Evolutionary conservation across 1,140 invertebrate species (phyloP).

Genomic region (Plodia interpunctella): DNA sequence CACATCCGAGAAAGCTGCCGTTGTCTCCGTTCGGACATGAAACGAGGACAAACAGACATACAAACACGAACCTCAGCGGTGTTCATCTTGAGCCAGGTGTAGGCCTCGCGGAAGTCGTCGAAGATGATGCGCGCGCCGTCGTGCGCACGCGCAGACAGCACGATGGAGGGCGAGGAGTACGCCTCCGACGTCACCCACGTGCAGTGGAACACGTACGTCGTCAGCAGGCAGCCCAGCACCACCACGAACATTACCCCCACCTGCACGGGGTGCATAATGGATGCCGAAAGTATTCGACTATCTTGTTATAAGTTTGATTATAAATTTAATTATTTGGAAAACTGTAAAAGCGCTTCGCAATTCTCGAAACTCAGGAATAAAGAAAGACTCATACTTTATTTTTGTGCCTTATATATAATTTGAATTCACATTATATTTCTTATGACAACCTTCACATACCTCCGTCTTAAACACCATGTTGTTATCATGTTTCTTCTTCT

Average conservation of each 20-base stretch:
- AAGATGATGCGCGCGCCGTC: constrained; percentile 97
- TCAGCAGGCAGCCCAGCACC: constrained; percentile 90
- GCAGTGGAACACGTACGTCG: constrained; percentile 97
- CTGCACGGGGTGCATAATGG: no score
- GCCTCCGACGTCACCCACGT: constrained; percentile 99
- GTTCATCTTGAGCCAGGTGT: constrained; percentile 98
- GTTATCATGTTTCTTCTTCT: constrained; percentile 85
- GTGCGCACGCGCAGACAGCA: constrained; percentile 94
- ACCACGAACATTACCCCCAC: constrained; percentile 91
- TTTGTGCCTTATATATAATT: no score
- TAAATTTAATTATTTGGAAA: no score
- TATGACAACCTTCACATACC: constrained; percentile 65
- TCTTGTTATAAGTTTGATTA: no score
- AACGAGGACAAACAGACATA: background rate
- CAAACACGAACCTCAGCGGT: constrained; percentile 84
- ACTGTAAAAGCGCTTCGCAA: no score
- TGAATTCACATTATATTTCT: background rate
- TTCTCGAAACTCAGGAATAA: no score
- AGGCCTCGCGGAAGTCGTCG: constrained; percentile 98
- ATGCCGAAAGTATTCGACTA: no score
- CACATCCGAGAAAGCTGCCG: no score
- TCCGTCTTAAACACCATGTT: constrained; percentile 93
- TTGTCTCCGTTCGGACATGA: no score
- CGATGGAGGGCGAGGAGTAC: constrained; percentile 98
- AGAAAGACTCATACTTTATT: no score